Conservation (phyloP, 2,797 vertebrate species). For the Vultur gryphus region DNA sequence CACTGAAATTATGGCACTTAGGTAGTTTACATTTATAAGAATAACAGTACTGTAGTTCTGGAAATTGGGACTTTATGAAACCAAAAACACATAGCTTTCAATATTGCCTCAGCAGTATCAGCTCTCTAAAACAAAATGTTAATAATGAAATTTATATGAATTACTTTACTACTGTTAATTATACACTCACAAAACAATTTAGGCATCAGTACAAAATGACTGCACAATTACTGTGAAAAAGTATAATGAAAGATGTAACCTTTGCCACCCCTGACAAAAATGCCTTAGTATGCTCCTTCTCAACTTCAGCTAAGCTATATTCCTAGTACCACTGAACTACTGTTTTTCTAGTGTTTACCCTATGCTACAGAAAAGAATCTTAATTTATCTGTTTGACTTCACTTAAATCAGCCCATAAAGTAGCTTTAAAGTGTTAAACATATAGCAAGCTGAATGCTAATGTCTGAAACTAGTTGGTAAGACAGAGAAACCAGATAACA, state of each 20-base stretch:
- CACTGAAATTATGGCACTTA: conserved; percentile 2
- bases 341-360: neutral
- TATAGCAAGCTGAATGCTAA: conserved; percentile 3
- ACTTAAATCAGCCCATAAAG: conserved; percentile 21
- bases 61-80: conserved; percentile 9
- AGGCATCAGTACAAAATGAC: neutral
- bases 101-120: neutral
- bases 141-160: neutral
- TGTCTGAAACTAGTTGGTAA: conserved; percentile 28
- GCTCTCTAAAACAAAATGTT: neutral
- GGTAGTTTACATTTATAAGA: neutral
- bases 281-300: neutral
- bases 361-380: neutral
- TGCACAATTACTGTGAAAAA: neutral
- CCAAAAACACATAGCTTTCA: neutral
- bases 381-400: conserved; percentile 24
- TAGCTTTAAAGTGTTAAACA: conserved; percentile 47
- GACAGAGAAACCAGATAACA: conserved; percentile 46
- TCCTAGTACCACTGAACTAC: neutral
- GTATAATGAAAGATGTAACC: neutral
- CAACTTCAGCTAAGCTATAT: neutral
- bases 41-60: neutral
- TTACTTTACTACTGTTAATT: neutral
- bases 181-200: neutral
- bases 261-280: neutral